phyloP scores from a whole-genome alignment of 2,888 invertebrate genomes.

The Dascillus cervinus region DNA sequence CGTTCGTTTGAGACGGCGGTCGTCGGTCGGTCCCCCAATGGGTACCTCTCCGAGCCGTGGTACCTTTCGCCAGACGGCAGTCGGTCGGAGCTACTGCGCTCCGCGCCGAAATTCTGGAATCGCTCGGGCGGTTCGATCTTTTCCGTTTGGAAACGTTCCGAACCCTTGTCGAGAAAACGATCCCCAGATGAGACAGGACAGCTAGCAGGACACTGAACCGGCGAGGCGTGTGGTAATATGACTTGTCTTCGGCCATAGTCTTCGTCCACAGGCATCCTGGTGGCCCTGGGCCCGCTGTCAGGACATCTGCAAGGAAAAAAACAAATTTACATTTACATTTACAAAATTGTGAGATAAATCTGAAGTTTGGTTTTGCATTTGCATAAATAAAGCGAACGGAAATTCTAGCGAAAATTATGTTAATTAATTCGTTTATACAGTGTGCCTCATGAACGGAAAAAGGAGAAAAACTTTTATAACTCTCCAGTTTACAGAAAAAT shows the following conservation, averaged over 20 bases:
- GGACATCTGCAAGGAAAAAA: constrained; percentile 49
- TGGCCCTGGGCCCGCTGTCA: constrained; percentile 58
- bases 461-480: too few relatives aligned
- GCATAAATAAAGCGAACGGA: too few relatives aligned
- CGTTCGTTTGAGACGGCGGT: constrained; percentile 41
- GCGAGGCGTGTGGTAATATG: constrained; percentile 27
- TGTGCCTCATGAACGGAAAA: too few relatives aligned
- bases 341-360: too few relatives aligned
- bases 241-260: constrained; percentile 40
- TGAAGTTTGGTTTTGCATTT: too few relatives aligned
- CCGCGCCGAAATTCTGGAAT: constrained; percentile 29
- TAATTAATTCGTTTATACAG: too few relatives aligned
- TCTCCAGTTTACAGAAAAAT: too few relatives aligned
- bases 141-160: constrained; percentile 20
- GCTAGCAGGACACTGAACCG: constrained; percentile 23
- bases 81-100: constrained; percentile 35
- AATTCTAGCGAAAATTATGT: too few relatives aligned
- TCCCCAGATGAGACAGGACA: constrained; percentile 26
- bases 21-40: constrained; percentile 41
- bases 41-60: constrained; percentile 38
- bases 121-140: constrained; percentile 21
- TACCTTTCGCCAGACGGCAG: constrained; percentile 38
- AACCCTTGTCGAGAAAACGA: too few relatives aligned
- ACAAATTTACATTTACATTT: too few relatives aligned
- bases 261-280: constrained; percentile 51